These are phyloP conservation scores for Allacma fusca DNA, from an alignment of 2,888 invertebrate genomes.

Conservation along the genomic window DNA sequence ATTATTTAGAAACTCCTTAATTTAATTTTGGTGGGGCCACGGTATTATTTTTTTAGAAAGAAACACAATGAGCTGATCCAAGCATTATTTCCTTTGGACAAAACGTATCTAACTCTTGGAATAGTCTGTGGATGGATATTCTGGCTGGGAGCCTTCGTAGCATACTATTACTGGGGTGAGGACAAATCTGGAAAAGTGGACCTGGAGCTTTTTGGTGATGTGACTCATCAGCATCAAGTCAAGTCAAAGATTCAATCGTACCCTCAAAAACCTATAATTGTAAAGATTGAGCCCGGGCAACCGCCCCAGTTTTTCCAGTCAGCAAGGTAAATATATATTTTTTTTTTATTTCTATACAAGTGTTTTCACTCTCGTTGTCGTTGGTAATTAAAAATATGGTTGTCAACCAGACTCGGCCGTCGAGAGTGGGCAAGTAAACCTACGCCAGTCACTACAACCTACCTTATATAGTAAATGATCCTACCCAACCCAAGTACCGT, in stretches of 20 bases:
- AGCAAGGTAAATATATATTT: slow-evolving; percentile 8
- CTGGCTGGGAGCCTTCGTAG: slow-evolving; percentile 53
- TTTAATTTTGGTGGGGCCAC: no score
- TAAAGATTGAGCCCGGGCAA: slow-evolving; percentile 32
- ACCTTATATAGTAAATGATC: slow-evolving; percentile 12
- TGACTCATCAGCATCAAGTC: neutral
- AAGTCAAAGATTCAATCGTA: neutral
- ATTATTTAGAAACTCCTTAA: no score
- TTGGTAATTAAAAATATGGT: neutral
- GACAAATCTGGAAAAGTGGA: neutral
- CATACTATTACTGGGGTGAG: slow-evolving; percentile 52
- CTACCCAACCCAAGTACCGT: neutral
- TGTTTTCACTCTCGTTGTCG: neutral
- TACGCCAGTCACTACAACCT: neutral
- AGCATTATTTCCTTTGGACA: slow-evolving; percentile 55
- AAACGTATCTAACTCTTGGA: slow-evolving; percentile 52
- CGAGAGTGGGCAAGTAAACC: neutral
- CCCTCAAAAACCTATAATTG: slow-evolving; percentile 25
- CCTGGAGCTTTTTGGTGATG: neutral
- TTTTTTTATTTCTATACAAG: neutral
- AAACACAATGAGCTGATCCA: slow-evolving; percentile 5
- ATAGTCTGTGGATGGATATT: slow-evolving; percentile 57
- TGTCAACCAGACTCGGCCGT: neutral
- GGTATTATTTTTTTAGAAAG: no score
- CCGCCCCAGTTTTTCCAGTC: slow-evolving; percentile 31